Evolutionary conservation across 2,797 vertebrate species (phyloP).

Genomic region (Pseudomugil tenellus): DNA sequence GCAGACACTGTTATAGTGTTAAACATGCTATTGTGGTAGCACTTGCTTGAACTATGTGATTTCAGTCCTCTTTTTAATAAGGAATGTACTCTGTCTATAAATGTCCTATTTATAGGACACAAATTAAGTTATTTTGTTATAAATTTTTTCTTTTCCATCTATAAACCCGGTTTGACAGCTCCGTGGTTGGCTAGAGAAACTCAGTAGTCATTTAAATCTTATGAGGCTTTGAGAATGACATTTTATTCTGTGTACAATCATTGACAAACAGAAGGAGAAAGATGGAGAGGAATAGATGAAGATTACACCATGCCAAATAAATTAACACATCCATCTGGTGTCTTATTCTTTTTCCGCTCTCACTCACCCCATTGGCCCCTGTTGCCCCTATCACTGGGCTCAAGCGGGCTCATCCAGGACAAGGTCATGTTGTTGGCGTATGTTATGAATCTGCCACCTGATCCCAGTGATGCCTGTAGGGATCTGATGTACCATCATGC

Average conservation of each 20-base stretch:
- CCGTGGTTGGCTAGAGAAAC: slow-evolving; percentile 30
- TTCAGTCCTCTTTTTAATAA: slow-evolving; percentile 12
- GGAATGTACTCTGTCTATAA: slow-evolving; percentile 6
- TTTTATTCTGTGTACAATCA: slow-evolving; percentile 25
- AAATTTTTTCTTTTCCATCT: slow-evolving; percentile 13
- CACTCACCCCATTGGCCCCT: slow-evolving; percentile 59
- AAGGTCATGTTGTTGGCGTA: slow-evolving; percentile 79
- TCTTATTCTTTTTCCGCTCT: slow-evolving; percentile 68
- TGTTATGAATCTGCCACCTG: slow-evolving; percentile 76
- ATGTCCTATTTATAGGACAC: slow-evolving; percentile 20
- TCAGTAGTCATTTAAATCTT: slow-evolving; percentile 30
- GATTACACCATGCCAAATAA: slow-evolving; percentile 70
- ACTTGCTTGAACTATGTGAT: not conserved
- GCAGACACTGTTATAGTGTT: slow-evolving; percentile 10
- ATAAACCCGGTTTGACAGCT: no score
- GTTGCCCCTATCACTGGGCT: slow-evolving; percentile 58
- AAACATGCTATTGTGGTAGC: not conserved
- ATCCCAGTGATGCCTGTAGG: slow-evolving; percentile 70
- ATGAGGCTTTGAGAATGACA: slow-evolving; percentile 40
- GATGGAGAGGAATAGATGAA: slow-evolving; percentile 36
- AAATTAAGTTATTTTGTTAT: not conserved
- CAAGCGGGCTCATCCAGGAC: slow-evolving; percentile 60
- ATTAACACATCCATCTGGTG: slow-evolving; percentile 86
- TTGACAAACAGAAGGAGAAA: slow-evolving; percentile 37
- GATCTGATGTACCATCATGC: slow-evolving; percentile 42